Conservation (phyloP, 1,140 invertebrate genomes). For the Hetaerina americana region DNA sequence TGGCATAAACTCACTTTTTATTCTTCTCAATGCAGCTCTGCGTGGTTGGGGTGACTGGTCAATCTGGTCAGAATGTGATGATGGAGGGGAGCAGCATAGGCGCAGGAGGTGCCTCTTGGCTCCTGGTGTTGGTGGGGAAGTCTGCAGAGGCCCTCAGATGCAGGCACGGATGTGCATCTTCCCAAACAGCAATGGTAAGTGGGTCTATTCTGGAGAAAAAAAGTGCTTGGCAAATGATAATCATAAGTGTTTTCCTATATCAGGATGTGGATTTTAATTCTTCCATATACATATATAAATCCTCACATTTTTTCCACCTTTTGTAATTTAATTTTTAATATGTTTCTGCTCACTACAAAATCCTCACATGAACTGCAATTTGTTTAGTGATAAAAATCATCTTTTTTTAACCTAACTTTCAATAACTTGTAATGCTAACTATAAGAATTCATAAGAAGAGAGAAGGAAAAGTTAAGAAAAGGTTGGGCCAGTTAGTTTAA, state of each 20-base stretch:
- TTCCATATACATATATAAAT: too few species aligned
- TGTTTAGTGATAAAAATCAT: too few species aligned
- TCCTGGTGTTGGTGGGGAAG: conserved; percentile 32
- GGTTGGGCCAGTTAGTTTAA: too few species aligned
- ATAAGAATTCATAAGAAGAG: too few species aligned
- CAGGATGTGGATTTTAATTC: too few species aligned
- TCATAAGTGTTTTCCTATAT: too few species aligned
- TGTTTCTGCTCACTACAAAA: background rate
- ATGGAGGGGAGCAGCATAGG: conserved; percentile 46
- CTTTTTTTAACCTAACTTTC: too few species aligned
- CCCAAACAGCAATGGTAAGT: background rate
- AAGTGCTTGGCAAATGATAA: too few species aligned
- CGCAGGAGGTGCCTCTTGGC: conserved; percentile 41
- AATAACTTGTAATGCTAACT: too few species aligned
- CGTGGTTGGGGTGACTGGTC: conserved; percentile 52
- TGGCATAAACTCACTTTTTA: too few species aligned
- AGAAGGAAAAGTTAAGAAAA: too few species aligned
- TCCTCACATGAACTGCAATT: background rate
- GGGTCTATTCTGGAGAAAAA: too few species aligned
- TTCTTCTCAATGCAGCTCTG: conserved; percentile 36
- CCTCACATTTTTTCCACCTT: background rate
- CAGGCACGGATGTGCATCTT: conserved; percentile 47
- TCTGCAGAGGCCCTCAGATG: conserved; percentile 47
- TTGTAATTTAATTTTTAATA: background rate
- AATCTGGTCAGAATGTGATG: conserved; percentile 52